Conservation (phyloP, 2,797 vertebrate species). For the Urophycis tenuis region DNA sequence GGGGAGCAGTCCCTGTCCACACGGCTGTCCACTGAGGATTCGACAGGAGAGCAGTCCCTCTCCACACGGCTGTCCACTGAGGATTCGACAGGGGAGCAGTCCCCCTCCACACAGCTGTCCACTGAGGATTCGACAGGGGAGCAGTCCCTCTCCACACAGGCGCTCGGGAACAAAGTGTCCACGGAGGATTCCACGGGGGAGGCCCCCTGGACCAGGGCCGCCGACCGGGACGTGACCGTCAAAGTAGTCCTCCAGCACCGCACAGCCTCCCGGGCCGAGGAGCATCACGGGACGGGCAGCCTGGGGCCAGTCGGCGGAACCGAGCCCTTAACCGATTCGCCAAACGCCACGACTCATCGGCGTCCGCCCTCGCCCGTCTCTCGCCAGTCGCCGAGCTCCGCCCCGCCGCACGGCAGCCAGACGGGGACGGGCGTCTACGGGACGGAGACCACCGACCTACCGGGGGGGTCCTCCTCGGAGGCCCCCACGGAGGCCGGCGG, state of each 20-base stretch:
- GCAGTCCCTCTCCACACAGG: slow-evolving; percentile 36
- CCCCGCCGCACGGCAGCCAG: background rate
- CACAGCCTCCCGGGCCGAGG: background rate
- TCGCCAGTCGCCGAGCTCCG: background rate
- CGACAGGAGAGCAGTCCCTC: slow-evolving; percentile 35
- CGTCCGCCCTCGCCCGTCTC: background rate
- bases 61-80: too few relatives aligned
- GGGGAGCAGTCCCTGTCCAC: too few relatives aligned
- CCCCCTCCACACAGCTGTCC: too few relatives aligned
- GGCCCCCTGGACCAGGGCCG: slow-evolving; percentile 25
- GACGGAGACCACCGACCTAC: background rate
- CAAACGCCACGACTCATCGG: slow-evolving; percentile 39
- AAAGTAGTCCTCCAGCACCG: background rate
- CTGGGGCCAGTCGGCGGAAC: slow-evolving; percentile 28
- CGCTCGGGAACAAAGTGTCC: slow-evolving; percentile 41
- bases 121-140: slow-evolving; percentile 45
- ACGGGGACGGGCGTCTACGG: background rate
- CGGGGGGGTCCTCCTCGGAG: slow-evolving; percentile 48
- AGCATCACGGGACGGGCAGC: background rate
- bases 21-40: slow-evolving; percentile 43
- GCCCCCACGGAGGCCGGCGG: slow-evolving; percentile 37
- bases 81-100: too few relatives aligned
- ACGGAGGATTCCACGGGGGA: slow-evolving; percentile 44
- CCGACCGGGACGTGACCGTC: background rate
- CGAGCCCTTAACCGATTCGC: slow-evolving; percentile 39